phyloP scores from a whole-genome alignment of 2,113 vertebrate genomes.

The Phylloscopus trochiloides region DNA sequence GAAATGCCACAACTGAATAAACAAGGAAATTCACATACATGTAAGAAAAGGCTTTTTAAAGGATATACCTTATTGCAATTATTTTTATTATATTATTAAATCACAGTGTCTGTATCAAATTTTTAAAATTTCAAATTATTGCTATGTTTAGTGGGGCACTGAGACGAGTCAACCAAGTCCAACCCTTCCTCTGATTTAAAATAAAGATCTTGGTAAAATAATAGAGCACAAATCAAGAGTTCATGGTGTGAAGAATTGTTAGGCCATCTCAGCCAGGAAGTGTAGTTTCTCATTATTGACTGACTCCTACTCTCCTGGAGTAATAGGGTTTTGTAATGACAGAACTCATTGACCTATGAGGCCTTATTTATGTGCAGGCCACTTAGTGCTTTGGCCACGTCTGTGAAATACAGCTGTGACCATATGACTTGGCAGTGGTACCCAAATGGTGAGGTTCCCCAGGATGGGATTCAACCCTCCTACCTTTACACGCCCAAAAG shows the following conservation, averaged over 20 bases:
- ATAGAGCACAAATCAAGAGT: background rate
- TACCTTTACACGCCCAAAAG: background rate
- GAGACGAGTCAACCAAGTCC: background rate
- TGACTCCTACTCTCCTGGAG: background rate
- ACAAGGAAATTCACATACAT: background rate
- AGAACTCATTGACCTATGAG: background rate
- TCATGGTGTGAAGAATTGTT: background rate
- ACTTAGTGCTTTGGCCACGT: background rate
- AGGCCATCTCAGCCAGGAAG: background rate
- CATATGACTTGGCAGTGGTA: background rate
- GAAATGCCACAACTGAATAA: background rate
- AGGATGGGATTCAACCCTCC: background rate
- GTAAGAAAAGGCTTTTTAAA: background rate
- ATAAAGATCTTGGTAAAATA: background rate
- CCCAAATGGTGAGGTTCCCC: background rate
- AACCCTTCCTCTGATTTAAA: background rate
- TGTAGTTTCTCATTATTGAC: constrained; percentile 35
- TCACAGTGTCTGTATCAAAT: background rate
- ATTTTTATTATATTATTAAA: background rate
- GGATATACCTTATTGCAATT: background rate
- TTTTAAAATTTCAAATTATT: background rate
- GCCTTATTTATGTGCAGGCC: background rate
- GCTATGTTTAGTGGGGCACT: background rate
- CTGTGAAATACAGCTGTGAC: background rate
- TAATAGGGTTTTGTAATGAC: background rate